These are phyloP conservation scores for Perdita meconis DNA, from an alignment of 2,888 invertebrate species.

Conservation along the genomic window DNA sequence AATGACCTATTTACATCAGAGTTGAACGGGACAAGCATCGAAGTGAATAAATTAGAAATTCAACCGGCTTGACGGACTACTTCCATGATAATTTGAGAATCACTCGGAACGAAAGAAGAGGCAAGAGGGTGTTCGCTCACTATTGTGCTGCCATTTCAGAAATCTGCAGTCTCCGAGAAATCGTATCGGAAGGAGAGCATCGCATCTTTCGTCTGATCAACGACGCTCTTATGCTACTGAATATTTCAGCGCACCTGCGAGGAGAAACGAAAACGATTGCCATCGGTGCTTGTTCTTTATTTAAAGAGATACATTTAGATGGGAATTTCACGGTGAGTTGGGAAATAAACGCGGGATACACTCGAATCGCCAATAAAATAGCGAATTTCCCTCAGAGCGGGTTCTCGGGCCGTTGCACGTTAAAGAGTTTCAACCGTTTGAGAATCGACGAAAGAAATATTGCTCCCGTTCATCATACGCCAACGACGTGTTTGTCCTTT, in stretches of 20 bases:
- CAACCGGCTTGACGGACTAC: background rate
- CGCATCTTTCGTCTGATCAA: background rate
- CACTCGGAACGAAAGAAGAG: too few relatives aligned
- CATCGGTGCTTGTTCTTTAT: conserved; percentile 10
- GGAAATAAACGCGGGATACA: conserved; percentile 16
- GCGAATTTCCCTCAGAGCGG: background rate
- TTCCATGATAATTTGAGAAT: background rate
- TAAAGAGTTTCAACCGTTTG: conserved; percentile 19
- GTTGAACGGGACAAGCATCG: background rate
- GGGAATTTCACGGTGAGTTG: background rate
- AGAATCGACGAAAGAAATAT: conserved; percentile 13
- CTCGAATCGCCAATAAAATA: conserved; percentile 27
- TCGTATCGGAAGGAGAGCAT: background rate
- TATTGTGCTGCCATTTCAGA: background rate
- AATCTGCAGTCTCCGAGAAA: background rate
- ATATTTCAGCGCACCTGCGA: conserved; percentile 6
- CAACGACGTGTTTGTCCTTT: background rate
- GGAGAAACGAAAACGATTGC: background rate
- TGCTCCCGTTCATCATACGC: conserved; percentile 12
- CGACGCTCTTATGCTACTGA: background rate
- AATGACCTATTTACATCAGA: background rate
- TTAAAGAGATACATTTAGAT: conserved; percentile 4
- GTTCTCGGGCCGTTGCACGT: conserved; percentile 6
- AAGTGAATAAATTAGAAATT: background rate
- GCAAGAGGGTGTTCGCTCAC: background rate